phyloP scores from a whole-genome alignment of 2,113 vertebrate genomes.

The Arothron firmamentum region DNA sequence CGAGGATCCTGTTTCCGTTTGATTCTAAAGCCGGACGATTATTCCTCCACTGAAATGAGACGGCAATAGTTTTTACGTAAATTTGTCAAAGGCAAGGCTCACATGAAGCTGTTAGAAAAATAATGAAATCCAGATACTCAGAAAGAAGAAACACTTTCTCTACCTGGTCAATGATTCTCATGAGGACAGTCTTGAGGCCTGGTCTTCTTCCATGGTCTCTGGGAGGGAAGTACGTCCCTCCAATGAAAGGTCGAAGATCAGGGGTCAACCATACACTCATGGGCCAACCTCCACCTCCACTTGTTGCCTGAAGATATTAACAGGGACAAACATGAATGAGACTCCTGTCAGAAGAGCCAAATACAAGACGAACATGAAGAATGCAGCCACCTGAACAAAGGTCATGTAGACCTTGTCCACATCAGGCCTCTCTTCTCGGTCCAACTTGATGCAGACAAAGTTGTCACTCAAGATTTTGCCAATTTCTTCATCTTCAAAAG shows the following conservation, averaged over 20 bases:
- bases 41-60: conserved; percentile 79
- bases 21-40: conserved; percentile 81
- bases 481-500: conserved; percentile 87
- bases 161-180: conserved; percentile 85
- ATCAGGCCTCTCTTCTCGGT: conserved; percentile 91
- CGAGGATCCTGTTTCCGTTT: conserved; percentile 81
- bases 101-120: background rate
- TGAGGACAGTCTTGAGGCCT: conserved; percentile 86
- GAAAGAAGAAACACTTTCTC: background rate
- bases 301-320: conserved; percentile 78
- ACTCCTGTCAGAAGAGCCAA: background rate
- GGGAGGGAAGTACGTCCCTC: conserved; percentile 91
- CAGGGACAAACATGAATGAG: background rate
- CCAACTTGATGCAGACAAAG: conserved; percentile 91
- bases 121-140: background rate
- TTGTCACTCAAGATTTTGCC: conserved; percentile 84
- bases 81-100: background rate
- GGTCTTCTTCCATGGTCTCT: conserved; percentile 78
- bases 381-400: conserved; percentile 83
- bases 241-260: conserved; percentile 85
- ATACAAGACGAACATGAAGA: background rate
- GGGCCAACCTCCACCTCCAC: conserved; percentile 92
- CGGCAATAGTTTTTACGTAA: background rate
- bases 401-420: conserved; percentile 97
- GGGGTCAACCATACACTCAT: conserved; percentile 97